These are phyloP conservation scores for Ranitomeya variabilis DNA, from an alignment of 2,113 vertebrate species.

Conservation along the genomic window DNA sequence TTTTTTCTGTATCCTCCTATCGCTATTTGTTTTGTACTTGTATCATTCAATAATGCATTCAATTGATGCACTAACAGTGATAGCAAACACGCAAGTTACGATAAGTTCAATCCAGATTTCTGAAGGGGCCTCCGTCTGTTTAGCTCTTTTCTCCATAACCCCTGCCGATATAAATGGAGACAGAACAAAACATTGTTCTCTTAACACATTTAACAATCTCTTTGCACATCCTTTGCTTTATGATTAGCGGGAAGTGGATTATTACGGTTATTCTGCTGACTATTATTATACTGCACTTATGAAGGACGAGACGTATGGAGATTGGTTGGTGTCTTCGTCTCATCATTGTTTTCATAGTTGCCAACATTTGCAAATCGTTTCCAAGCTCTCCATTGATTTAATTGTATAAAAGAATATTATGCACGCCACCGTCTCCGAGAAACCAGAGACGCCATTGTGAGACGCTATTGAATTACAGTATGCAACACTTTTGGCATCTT, in stretches of 20 bases:
- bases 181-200: neutral
- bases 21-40: no score
- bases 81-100: neutral
- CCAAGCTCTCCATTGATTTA: neutral
- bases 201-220: slow-evolving; percentile 4
- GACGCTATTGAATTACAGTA: neutral
- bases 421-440: neutral
- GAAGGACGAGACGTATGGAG: neutral
- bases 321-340: neutral
- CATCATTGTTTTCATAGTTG: neutral
- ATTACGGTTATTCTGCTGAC: neutral
- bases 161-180: neutral
- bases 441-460: neutral
- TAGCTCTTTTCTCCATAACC: neutral
- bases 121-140: neutral
- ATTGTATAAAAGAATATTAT: neutral
- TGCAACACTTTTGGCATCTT: neutral
- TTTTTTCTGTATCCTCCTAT: no score
- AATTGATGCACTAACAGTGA: neutral
- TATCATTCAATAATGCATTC: neutral
- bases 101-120: neutral
- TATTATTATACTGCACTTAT: slow-evolving; percentile 4
- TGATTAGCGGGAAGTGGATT: neutral
- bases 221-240: neutral
- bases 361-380: slow-evolving; percentile 9